Evolutionary conservation across 2,113 vertebrate species (phyloP).

Genomic region (Rhegmatorhina hoffmannsi): DNA sequence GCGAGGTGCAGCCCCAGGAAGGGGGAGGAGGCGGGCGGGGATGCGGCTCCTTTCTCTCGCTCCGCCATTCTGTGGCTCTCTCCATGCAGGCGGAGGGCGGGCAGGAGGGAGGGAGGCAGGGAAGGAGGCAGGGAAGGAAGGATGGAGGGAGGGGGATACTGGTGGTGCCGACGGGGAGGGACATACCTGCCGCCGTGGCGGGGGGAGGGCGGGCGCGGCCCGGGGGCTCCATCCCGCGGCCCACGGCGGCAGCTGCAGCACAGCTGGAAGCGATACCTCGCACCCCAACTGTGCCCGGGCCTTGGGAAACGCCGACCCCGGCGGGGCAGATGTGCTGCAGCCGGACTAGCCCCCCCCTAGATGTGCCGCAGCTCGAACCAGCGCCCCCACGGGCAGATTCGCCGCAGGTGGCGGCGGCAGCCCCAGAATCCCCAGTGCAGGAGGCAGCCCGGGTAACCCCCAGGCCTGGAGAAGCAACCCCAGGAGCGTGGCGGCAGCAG

Average conservation of each 20-base stretch:
- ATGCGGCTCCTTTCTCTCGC: constrained; percentile 80
- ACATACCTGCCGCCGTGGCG: background rate
- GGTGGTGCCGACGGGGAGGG: background rate
- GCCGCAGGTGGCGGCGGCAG: background rate
- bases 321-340: background rate
- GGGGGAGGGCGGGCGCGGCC: background rate
- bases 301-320: background rate
- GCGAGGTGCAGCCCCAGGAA: constrained; percentile 80
- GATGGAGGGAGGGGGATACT: background rate
- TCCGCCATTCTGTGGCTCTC: constrained; percentile 85
- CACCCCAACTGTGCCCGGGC: background rate
- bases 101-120: background rate
- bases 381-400: background rate
- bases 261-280: background rate
- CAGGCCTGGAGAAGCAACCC: background rate
- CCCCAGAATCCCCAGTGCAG: background rate
- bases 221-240: background rate
- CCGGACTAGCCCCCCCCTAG: background rate
- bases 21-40: constrained; percentile 78
- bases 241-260: background rate
- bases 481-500: background rate
- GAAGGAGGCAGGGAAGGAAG: background rate
- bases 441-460: background rate
- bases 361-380: background rate
- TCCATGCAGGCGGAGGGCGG: constrained; percentile 32